Conservation (phyloP, 2,888 invertebrate genomes). For the Drosophila flavopinicola region DNA sequence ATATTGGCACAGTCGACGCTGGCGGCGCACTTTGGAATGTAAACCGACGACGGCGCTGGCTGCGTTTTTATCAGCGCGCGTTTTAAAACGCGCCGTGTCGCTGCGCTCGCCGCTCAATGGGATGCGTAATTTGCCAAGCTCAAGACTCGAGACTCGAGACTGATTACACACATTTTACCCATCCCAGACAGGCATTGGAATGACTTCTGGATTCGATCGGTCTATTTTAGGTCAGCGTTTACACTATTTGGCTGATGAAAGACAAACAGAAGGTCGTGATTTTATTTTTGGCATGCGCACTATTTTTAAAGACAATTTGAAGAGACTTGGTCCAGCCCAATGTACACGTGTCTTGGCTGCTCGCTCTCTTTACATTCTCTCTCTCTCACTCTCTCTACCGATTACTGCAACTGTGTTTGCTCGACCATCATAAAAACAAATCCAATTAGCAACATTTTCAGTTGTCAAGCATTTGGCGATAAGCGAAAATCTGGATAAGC, state of each 20-base stretch:
- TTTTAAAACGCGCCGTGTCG: conserved; percentile 58
- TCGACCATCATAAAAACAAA: conserved; percentile 7
- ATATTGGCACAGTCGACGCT: conserved; percentile 38
- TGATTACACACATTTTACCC: conserved; percentile 6
- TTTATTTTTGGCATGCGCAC: conserved; percentile 31
- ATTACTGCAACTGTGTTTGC: conserved; percentile 4
- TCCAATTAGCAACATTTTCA: conserved; percentile 1
- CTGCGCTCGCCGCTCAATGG: conserved; percentile 59
- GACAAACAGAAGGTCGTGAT: conserved; percentile 6
- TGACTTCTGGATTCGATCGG: neutral
- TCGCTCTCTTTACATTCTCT: neutral
- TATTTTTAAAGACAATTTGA: conserved; percentile 37
- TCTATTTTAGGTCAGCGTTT: conserved; percentile 49
- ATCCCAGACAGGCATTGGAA: conserved; percentile 10
- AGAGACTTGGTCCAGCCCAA: conserved; percentile 38
- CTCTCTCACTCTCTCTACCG: no score
- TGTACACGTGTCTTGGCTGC: conserved; percentile 6
- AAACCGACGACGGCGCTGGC: conserved; percentile 61
- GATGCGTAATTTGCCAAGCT: conserved; percentile 69
- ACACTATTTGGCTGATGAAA: conserved; percentile 38
- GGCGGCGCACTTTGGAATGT: conserved; percentile 70
- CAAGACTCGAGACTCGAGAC: neutral
- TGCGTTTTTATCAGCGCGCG: conserved; percentile 68
- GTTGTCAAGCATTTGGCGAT: conserved; percentile 29
- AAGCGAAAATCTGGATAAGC: conserved; percentile 26